Percentiles rank a stretch among this genome's conserved stretches.
Conservation (phyloP, 1,140 invertebrate genomes). For the Zaprionus taronus region DNA sequence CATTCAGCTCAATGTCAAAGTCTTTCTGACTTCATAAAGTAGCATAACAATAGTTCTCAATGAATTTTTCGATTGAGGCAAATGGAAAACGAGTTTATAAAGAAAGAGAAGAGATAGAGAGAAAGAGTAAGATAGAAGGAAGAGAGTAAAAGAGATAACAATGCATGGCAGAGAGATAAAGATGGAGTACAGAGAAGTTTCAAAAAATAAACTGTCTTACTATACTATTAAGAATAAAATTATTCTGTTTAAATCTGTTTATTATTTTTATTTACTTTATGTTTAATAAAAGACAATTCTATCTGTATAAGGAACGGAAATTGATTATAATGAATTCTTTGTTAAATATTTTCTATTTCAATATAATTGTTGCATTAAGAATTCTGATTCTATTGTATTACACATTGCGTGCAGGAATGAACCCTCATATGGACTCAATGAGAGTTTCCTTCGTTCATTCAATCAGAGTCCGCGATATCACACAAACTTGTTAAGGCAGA, state of each 20-base stretch:
- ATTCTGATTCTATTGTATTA: not conserved
- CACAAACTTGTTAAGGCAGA: constrained; percentile 65
- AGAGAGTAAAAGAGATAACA: too few species aligned
- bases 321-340: not conserved
- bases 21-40: not conserved
- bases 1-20: constrained; percentile 28
- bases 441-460: constrained; percentile 8
- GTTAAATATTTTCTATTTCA: not conserved
- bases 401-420: not conserved
- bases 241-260: not conserved
- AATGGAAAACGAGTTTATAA: not conserved
- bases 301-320: not conserved
- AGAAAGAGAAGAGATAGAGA: too few species aligned
- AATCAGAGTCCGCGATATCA: constrained; percentile 42
- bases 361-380: not conserved
- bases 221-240: too few species aligned
- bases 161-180: too few species aligned
- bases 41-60: not conserved
- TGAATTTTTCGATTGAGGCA: not conserved
- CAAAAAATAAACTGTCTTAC: too few species aligned
- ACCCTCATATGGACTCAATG: not conserved
- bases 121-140: too few species aligned
- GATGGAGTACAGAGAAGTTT: too few species aligned
- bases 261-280: not conserved
- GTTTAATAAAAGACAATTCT: not conserved